Base-by-base conservation (phyloP, 2,888 invertebrate genomes). In the Gastrophysa polygoni region DNA sequence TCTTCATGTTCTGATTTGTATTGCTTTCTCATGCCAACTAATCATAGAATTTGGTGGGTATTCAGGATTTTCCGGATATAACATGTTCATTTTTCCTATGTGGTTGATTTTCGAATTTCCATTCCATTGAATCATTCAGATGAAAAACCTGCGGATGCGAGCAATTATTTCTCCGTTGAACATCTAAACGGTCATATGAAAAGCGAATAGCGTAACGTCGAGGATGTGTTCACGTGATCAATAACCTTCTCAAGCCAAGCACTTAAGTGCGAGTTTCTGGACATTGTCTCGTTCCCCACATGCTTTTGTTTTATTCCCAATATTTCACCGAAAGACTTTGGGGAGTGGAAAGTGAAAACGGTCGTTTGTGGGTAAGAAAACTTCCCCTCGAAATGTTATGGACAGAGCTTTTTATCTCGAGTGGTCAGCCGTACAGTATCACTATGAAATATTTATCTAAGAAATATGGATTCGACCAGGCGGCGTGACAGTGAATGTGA, bases 171-270 rank as follows among this genome's bases (percentile, higher is more conserved):
- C n/a, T n/a, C 14, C 2, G 14, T 10, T 38, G 38, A 38, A 38
- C 38, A 38, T 38, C 38, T 14, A n/a, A 38, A 11, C 38, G 38
- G n/a, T 38, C 11, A n/a, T 10, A 38, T 11, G 38, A 11, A 38
- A 14, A 38, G 38, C 38, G 14, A 38, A 38, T 14, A 6, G 38
- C 38, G 38, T 38, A 38, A 38, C 38, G 54, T 50, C 28, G 57
- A 51, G 52, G 51, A 48, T 50, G 75, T 79, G 78, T 78, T 75
- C 75, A 73, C 78, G 78, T 77, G 78, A 80, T 80, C 79, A 78
- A 80, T 80, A 80, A 76, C 74, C 71, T 72, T 73, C 71, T 71
- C 74, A 73, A 75, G 75, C 76, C 76, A 71, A 69, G 63, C 69
- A 70, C 69, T 71, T 70, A 70, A 66, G 68, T 64, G 65, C 61